These are phyloP conservation scores for Pseudolaguvia tuberculata DNA, from an alignment of 2,113 vertebrate genomes.

Conservation along the genomic window DNA sequence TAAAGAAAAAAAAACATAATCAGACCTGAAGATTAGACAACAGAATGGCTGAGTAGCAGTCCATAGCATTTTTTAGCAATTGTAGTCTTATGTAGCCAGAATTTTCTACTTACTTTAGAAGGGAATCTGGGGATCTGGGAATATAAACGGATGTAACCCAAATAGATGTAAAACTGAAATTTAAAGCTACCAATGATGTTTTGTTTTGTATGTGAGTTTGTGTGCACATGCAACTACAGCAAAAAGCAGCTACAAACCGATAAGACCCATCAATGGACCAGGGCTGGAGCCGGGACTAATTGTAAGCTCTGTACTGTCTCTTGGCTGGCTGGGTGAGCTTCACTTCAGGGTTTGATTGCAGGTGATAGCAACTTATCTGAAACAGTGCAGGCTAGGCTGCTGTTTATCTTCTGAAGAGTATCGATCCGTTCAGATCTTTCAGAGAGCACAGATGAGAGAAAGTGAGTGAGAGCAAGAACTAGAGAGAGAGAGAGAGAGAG, in stretches of 20 bases:
- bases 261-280: constrained; percentile 6
- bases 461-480: background rate
- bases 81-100: too few species aligned
- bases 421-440: constrained; percentile 40
- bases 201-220: background rate
- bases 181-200: background rate
- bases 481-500: background rate
- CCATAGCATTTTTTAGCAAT: too few species aligned
- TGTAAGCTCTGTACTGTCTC: constrained; percentile 26
- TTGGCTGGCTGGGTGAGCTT: constrained; percentile 24
- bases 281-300: background rate
- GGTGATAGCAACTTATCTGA: constrained; percentile 50
- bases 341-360: constrained; percentile 46
- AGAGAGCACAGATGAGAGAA: background rate
- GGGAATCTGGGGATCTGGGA: too few species aligned
- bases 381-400: constrained; percentile 41
- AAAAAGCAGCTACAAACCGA: background rate
- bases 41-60: too few species aligned
- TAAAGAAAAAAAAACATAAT: background rate
- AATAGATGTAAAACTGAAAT: background rate
- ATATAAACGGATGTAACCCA: too few species aligned
- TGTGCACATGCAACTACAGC: background rate
- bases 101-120: too few species aligned
- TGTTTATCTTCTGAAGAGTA: constrained; percentile 45
- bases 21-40: too few species aligned